Evolutionary conservation across 2,113 vertebrate species (phyloP).

Genomic region (Lepus timidus): DNA sequence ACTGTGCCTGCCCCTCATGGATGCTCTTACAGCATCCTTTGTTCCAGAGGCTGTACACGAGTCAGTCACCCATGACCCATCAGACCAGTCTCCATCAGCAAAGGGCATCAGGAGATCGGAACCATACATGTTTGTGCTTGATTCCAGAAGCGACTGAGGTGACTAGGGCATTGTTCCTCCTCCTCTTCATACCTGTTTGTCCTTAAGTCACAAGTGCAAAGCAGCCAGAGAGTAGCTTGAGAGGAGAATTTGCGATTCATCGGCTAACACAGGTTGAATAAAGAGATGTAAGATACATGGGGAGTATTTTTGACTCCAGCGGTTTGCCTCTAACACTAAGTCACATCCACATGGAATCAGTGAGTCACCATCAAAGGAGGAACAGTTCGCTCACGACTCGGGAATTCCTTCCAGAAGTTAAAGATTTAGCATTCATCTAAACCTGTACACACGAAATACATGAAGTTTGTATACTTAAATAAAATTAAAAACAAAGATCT

Average conservation of each 20-base stretch:
- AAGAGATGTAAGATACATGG: neutral
- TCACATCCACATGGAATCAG: neutral
- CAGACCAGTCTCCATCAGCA: neutral
- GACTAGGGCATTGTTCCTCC: neutral
- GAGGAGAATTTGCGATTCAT: neutral
- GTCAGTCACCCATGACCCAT: neutral
- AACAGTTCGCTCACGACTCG: neutral
- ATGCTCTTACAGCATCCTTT: neutral
- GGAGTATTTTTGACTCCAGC: neutral
- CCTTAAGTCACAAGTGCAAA: slow-evolving; percentile 57
- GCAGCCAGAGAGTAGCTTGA: neutral
- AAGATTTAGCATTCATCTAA: neutral
- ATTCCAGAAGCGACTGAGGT: slow-evolving; percentile 1
- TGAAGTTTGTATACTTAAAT: too few relatives aligned
- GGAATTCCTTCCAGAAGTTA: neutral
- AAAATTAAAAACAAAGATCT: too few relatives aligned
- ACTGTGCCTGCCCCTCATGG: too few relatives aligned
- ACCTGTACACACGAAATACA: too few relatives aligned
- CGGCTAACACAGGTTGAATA: neutral
- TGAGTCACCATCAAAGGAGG: neutral
- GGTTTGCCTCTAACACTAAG: neutral
- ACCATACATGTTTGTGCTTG: neutral
- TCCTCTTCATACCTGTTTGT: slow-evolving; percentile 34
- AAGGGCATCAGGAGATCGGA: neutral
- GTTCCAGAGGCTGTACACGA: neutral